phyloP scores from a whole-genome alignment of 2,888 invertebrate genomes.

The Drosophila leonis region DNA sequence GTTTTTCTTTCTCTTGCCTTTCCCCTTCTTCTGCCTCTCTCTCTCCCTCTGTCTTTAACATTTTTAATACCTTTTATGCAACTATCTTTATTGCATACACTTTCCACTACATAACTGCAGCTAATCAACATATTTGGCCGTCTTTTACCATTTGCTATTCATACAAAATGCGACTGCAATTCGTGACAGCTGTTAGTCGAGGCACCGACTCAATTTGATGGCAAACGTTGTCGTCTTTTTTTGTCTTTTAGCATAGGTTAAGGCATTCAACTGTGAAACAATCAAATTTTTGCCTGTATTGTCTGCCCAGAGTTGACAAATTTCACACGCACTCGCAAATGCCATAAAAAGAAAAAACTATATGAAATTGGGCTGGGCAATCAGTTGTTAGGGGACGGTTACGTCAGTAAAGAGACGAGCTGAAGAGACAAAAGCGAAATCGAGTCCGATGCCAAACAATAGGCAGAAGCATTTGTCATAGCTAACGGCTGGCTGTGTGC shows the following conservation, averaged over 20 bases:
- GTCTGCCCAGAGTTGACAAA: slow-evolving; percentile 61
- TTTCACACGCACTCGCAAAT: slow-evolving; percentile 68
- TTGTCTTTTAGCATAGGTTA: slow-evolving; percentile 22
- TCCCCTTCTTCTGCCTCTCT: not conserved
- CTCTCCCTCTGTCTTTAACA: not conserved
- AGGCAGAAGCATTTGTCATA: slow-evolving; percentile 59
- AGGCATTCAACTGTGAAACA: slow-evolving; percentile 59
- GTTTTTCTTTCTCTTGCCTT: not conserved
- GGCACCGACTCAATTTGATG: slow-evolving; percentile 27
- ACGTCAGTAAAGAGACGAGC: slow-evolving; percentile 23
- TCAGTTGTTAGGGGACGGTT: slow-evolving; percentile 44
- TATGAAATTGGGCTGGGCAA: slow-evolving; percentile 56
- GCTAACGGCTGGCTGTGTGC: slow-evolving; percentile 30
- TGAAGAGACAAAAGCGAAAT: slow-evolving; percentile 33
- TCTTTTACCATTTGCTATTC: not conserved
- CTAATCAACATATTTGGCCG: slow-evolving; percentile 1
- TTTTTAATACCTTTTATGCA: not conserved
- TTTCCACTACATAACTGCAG: not conserved
- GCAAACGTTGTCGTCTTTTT: slow-evolving; percentile 31
- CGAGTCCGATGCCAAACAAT: slow-evolving; percentile 37
- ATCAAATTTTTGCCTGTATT: slow-evolving; percentile 53
- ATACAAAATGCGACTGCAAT: slow-evolving; percentile 8
- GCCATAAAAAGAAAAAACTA: slow-evolving; percentile 48
- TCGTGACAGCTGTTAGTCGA: slow-evolving; percentile 38
- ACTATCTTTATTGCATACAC: not conserved